A percentile compares a stretch with the other conserved stretches of the same genome.
These are phyloP conservation scores for Rafetus swinhoei DNA, from an alignment of 2,113 vertebrate genomes.

Conservation along the genomic window DNA sequence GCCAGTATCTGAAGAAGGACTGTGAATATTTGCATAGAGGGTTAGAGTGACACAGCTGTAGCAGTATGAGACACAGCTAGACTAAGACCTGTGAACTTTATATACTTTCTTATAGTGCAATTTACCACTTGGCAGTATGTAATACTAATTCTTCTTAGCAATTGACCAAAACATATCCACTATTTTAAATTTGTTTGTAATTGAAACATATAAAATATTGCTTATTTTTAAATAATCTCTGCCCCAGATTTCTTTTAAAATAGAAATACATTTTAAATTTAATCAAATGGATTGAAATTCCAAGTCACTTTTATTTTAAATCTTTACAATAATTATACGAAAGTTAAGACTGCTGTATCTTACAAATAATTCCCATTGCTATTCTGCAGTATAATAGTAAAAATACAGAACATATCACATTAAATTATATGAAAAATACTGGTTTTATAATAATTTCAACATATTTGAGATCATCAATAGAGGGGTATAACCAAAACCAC, in stretches of 20 bases:
- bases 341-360: neutral
- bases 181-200: neutral
- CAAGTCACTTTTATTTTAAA: neutral
- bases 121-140: neutral
- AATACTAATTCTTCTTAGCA: neutral
- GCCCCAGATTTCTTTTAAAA: neutral
- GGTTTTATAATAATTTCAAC: neutral
- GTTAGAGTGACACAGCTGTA: neutral
- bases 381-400: neutral
- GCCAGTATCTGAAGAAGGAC: neutral
- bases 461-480: neutral
- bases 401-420: neutral
- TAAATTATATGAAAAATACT: neutral
- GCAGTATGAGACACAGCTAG: neutral
- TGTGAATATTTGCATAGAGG: neutral
- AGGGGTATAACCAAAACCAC: neutral
- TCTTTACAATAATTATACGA: neutral
- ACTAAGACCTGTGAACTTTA: neutral
- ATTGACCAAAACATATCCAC: neutral
- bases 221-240: neutral
- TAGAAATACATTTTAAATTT: neutral
- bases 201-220: neutral
- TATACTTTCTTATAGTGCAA: neutral
- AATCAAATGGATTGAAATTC: neutral
- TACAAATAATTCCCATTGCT: neutral